Percentiles rank a stretch among this genome's conserved stretches.
phyloP scores from a whole-genome alignment of 2,888 invertebrate genomes.

The Troides helena region DNA sequence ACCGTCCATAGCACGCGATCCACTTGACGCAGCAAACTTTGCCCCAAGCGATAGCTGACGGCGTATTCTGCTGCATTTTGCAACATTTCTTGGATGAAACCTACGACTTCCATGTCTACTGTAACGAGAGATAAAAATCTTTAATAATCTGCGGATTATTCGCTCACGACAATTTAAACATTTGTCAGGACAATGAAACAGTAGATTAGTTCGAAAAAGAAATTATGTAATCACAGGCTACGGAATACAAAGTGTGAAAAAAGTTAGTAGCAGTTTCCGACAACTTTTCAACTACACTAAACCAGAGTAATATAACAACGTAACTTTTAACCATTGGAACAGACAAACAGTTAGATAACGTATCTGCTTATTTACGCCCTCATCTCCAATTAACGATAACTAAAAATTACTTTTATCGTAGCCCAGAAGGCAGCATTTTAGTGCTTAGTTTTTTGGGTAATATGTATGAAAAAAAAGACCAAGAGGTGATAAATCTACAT shows the following conservation, averaged over 20 bases:
- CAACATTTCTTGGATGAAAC: conserved; percentile 57
- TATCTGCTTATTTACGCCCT: not conserved
- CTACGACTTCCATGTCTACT: conserved; percentile 66
- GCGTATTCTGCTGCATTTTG: conserved; percentile 61
- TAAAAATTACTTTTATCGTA: not conserved
- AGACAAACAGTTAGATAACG: not conserved
- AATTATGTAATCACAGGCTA: no score
- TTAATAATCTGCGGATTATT: not conserved
- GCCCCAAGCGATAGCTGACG: conserved; percentile 71
- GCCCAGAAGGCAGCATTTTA: no score
- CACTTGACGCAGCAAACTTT: conserved; percentile 61
- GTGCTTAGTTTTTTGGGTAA: no score
- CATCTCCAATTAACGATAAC: not conserved
- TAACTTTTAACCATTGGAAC: not conserved
- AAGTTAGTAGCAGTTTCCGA: no score
- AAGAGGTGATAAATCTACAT: not conserved
- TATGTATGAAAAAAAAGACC: no score
- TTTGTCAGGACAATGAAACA: no score
- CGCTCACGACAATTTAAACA: not conserved
- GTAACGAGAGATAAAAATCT: conserved; percentile 16
- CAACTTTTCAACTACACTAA: no score
- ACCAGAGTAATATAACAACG: not conserved
- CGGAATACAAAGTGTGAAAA: no score
- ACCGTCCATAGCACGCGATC: conserved; percentile 76
- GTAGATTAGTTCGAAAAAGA: no score